phyloP scores from a whole-genome alignment of 2,888 invertebrate genomes.

The Leucophenga montana region DNA sequence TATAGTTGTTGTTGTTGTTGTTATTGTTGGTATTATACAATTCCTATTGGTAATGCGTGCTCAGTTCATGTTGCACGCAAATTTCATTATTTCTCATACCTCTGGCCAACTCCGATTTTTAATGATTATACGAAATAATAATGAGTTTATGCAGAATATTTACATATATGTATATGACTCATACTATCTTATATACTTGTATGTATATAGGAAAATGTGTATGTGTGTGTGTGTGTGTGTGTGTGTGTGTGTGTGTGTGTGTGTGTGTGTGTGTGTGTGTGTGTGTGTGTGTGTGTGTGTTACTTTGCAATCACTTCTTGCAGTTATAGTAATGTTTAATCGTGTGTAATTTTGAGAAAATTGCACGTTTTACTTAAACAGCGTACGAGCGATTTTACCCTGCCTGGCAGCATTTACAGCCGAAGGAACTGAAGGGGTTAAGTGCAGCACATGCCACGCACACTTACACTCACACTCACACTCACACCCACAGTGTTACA shows the following conservation, averaged over 20 bases:
- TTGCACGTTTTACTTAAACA: conserved; percentile 56
- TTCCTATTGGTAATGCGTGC: conserved; percentile 19
- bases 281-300: conserved; percentile 1
- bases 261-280: not conserved
- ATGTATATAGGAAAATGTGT: no score
- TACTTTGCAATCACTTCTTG: conserved; percentile 26
- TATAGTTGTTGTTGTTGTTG: conserved; percentile 48
- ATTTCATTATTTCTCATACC: conserved; percentile 9
- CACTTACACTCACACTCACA: conserved; percentile 6
- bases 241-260: not conserved
- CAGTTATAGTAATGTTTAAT: conserved; percentile 57
- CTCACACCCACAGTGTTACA: not conserved
- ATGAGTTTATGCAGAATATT: conserved; percentile 16
- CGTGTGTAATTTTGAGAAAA: conserved; percentile 70
- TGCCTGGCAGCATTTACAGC: not conserved
- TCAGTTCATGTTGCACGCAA: conserved; percentile 14
- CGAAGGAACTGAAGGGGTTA: not conserved
- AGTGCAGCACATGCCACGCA: not conserved
- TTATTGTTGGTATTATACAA: not conserved
- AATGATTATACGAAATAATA: conserved; percentile 27
- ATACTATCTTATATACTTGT: not conserved
- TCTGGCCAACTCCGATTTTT: not conserved
- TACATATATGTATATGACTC: conserved; percentile 2
- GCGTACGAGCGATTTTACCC: not conserved
- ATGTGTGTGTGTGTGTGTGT: not conserved